Evolutionary conservation across 2,113 vertebrate genomes (phyloP).

Genomic region (Syngnathus floridae): DNA sequence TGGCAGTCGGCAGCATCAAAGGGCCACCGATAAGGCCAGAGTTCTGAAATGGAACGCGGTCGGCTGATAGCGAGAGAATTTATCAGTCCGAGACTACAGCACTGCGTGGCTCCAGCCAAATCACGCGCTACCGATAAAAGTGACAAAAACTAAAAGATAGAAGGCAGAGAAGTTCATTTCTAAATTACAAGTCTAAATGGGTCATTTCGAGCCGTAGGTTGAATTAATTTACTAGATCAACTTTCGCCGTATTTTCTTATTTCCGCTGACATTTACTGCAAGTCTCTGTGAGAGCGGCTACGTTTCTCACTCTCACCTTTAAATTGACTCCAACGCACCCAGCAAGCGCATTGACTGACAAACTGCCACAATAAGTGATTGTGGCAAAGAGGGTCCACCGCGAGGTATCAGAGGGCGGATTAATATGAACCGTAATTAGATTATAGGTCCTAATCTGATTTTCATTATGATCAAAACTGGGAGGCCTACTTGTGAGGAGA

Average conservation of each 20-base stretch:
- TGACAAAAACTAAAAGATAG: constrained; percentile 60
- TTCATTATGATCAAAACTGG: constrained; percentile 77
- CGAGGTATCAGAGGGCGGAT: constrained; percentile 63
- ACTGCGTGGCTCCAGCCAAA: constrained; percentile 56
- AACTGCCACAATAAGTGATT: constrained; percentile 50
- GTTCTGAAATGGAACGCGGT: constrained; percentile 46
- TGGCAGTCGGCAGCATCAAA: constrained; percentile 61
- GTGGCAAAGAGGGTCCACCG: constrained; percentile 48
- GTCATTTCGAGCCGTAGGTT: constrained; percentile 65
- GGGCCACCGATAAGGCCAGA: constrained; percentile 56
- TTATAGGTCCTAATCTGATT: constrained; percentile 80
- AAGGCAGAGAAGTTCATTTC: constrained; percentile 59
- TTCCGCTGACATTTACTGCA: constrained; percentile 55
- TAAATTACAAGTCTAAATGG: constrained; percentile 68
- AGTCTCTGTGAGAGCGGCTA: constrained; percentile 4
- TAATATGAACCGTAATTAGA: constrained; percentile 78
- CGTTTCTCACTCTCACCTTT: constrained; percentile 13
- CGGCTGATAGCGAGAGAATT: constrained; percentile 50
- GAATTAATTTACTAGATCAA: constrained; percentile 61
- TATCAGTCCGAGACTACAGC: constrained; percentile 52
- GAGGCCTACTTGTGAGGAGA: constrained; percentile 74
- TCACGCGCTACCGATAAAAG: constrained; percentile 59
- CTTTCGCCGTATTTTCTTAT: constrained; percentile 56
- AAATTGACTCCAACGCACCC: constrained; percentile 17
- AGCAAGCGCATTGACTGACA: constrained; percentile 45